Percentiles rank a stretch among this genome's conserved stretches.
These are phyloP conservation scores for Peromyscus aztecus DNA, from an alignment of 2,797 vertebrate genomes.

Conservation along the genomic window DNA sequence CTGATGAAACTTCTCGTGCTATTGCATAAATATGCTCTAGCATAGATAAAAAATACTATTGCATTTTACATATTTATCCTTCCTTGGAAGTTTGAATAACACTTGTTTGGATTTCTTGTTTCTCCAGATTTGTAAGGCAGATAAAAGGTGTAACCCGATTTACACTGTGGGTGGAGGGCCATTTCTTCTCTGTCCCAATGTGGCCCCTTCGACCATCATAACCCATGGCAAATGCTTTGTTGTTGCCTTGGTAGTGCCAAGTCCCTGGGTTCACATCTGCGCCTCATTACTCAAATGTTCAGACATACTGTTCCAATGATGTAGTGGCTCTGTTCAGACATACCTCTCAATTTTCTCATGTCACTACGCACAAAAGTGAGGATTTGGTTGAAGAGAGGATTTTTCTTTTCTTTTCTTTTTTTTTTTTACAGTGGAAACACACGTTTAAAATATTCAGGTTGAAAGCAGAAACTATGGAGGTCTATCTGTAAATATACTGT, in stretches of 20 bases:
- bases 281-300: constrained; percentile 85
- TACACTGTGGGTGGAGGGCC: constrained; percentile 33
- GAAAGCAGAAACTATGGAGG: constrained; percentile 55
- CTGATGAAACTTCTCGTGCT: constrained; percentile 69
- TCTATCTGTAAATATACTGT: constrained; percentile 41
- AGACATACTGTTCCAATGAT: constrained; percentile 83
- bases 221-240: constrained; percentile 71
- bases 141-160: constrained; percentile 61
- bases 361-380: constrained; percentile 71
- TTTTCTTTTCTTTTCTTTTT: too few species aligned
- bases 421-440: constrained; percentile 44
- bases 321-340: constrained; percentile 73
- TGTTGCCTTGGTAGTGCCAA: constrained; percentile 83
- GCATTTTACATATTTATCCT: constrained; percentile 75
- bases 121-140: constrained; percentile 58
- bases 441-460: constrained; percentile 71
- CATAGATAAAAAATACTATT: constrained; percentile 76
- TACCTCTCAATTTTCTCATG: constrained; percentile 83
- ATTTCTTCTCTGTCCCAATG: constrained; percentile 67
- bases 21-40: constrained; percentile 78
- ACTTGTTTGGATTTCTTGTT: constrained; percentile 51
- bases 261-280: constrained; percentile 88
- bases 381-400: constrained; percentile 68
- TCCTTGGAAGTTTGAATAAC: constrained; percentile 61
- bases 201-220: constrained; percentile 74